Evolutionary conservation across 2,113 vertebrate species (phyloP), one percentile per base, ranked within the genome.

Genomic region (Tympanuchus pallidicinctus): DNA sequence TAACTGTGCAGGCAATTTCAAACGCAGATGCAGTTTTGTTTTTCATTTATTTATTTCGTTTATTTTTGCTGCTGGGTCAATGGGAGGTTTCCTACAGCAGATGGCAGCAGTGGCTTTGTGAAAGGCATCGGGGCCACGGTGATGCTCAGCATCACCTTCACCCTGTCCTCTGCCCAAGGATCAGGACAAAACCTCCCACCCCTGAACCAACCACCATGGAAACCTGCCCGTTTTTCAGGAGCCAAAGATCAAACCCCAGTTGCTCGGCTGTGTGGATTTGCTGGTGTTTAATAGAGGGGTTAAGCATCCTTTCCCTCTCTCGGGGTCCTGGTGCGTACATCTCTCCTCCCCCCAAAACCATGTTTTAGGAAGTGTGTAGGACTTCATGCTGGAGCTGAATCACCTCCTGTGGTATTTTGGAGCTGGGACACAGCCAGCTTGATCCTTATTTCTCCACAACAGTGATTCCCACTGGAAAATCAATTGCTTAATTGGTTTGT

Each of bases 391-490:
- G 77, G 17, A 66, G 69, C 8, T 22, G 34, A 40, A n/a, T 38
- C 5, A 0, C 11, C 65, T 69, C n/a, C 28, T 10, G 48, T 0
- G 0, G 1, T 22, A 18, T 45, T 76, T 20, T 0, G 1, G 69
- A 73, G 48, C 25, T 87, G 56, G 22, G 21, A 8, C 15, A 27
- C 4, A 76, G 32, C 19, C 56, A 27, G 1, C 1, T 56, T 77
- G 14, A 34, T 57, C 59, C 45, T 65, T 21, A 1, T 61, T 77
- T 81, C 25, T 48, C 36, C n/a, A 42, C 45, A 12, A 9, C 28
- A 34, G 8, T 1, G 4, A 56, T 67, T 72, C 47, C 36, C 36
- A 6, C 4, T 61, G 70, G 25, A 27, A 64, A 90, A 43, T 3
- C 40, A 25, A 14, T 30, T 38, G 64, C 5, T 75, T 48, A 32